These are phyloP conservation scores for Halichoerus grypus DNA, from an alignment of 2,113 vertebrate genomes.

Conservation along the genomic window DNA sequence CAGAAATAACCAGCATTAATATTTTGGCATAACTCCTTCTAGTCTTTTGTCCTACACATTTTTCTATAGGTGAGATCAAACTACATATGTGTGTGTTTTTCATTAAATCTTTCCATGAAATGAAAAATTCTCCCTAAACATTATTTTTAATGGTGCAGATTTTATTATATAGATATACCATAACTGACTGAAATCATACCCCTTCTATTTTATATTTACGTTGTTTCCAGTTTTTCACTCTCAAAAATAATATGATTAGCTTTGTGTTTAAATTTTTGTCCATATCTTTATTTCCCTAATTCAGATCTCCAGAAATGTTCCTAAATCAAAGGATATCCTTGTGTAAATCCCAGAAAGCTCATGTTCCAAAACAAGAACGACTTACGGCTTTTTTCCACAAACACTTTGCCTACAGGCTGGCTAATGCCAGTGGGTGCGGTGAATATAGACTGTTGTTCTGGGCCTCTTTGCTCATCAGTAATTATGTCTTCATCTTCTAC, in stretches of 20 bases:
- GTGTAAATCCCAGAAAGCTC: background rate
- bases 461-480: constrained; percentile 87
- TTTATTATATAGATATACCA: background rate
- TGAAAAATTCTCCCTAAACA: background rate
- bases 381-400: constrained; percentile 96
- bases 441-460: constrained; percentile 92
- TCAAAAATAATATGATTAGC: background rate
- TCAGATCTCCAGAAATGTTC: constrained; percentile 31
- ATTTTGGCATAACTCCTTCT: constrained; percentile 26
- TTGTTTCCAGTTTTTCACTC: constrained; percentile 15
- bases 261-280: background rate
- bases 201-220: background rate
- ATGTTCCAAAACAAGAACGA: constrained; percentile 70
- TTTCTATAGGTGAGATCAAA: constrained; percentile 25
- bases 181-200: constrained; percentile 22
- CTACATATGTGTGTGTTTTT: background rate
- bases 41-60: background rate
- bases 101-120: background rate
- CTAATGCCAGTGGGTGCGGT: constrained; percentile 92
- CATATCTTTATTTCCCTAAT: constrained; percentile 47
- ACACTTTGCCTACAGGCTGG: constrained; percentile 96
- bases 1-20: constrained; percentile 18
- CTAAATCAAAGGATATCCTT: constrained; percentile 9
- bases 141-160: constrained; percentile 33
- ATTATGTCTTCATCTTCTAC: constrained; percentile 96